Evolutionary conservation across 2,113 vertebrate species (phyloP).

Genomic region (Lepidothrix coronata): DNA sequence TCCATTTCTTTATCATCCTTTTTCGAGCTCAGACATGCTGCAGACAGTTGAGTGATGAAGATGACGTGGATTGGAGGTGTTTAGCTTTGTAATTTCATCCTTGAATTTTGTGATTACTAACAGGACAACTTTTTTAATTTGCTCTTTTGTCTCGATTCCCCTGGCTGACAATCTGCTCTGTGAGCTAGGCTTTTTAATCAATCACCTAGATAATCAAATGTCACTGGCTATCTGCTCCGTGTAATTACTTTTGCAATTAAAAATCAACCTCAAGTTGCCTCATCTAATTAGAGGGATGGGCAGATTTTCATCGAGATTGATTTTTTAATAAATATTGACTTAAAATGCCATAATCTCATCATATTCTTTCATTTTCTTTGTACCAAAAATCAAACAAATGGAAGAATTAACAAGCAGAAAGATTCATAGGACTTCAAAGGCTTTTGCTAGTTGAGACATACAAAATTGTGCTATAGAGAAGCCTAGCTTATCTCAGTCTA

Average conservation of each 20-base stretch:
- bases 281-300: constrained; percentile 99
- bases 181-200: constrained; percentile 99
- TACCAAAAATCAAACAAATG: constrained; percentile 88
- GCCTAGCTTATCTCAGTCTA: constrained; percentile 83
- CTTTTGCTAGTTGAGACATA: constrained; percentile 77
- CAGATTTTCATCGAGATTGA: constrained; percentile 99
- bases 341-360: constrained; percentile 97
- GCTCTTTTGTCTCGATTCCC: constrained; percentile 98
- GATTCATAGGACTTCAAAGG: constrained; percentile 79
- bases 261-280: constrained; percentile 99
- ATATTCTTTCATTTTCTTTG: constrained; percentile 97
- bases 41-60: constrained; percentile 77
- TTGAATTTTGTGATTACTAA: constrained; percentile 99
- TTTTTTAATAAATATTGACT: constrained; percentile 99
- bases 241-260: constrained; percentile 99
- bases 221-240: constrained; percentile 99
- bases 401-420: constrained; percentile 85
- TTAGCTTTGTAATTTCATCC: constrained; percentile 97
- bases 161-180: constrained; percentile 93
- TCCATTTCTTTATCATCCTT: constrained; percentile 70
- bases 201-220: constrained; percentile 99
- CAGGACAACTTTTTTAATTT: constrained; percentile 99
- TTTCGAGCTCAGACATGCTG: constrained; percentile 50
- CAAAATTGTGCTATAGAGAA: constrained; percentile 78
- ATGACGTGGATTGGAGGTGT: constrained; percentile 82